Percentiles rank a stretch among this genome's conserved stretches.
These are phyloP conservation scores for Pseudomyrmex flavicornis DNA, from an alignment of 1,140 invertebrate genomes.

Conservation along the genomic window DNA sequence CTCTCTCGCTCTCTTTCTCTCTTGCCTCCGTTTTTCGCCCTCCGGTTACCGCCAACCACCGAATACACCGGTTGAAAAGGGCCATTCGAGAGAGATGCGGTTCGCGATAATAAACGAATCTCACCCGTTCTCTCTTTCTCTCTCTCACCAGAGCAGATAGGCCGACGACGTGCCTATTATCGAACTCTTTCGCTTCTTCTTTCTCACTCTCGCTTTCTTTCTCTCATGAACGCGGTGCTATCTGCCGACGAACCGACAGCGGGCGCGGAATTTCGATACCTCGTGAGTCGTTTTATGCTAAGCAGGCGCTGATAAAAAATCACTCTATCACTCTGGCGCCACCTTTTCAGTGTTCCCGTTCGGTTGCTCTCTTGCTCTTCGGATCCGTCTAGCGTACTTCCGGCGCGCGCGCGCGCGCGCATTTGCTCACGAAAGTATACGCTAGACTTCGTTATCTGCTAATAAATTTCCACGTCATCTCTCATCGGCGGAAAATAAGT, in stretches of 20 bases:
- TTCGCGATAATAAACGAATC: constrained; percentile 72
- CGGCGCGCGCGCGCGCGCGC: neutral
- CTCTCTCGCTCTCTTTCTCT: neutral
- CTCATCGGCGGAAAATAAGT: constrained; percentile 9
- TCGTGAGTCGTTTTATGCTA: constrained; percentile 45
- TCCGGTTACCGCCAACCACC: constrained; percentile 23
- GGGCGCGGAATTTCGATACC: constrained; percentile 17
- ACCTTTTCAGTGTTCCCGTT: constrained; percentile 36
- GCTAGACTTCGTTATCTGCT: constrained; percentile 31
- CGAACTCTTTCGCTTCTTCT: constrained; percentile 29
- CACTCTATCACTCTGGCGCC: constrained; percentile 31
- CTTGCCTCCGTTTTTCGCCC: constrained; percentile 27
- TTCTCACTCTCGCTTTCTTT: too few relatives aligned
- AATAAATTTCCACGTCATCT: constrained; percentile 49
- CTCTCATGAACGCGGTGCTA: constrained; percentile 3
- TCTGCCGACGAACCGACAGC: constrained; percentile 3
- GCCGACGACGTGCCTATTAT: constrained; percentile 65
- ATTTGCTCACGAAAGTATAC: constrained; percentile 44
- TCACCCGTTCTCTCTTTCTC: neutral
- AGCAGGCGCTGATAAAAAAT: constrained; percentile 40
- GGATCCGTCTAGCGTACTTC: neutral
- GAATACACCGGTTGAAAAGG: constrained; percentile 62
- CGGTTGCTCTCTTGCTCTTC: constrained; percentile 21
- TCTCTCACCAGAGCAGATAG: constrained; percentile 42
- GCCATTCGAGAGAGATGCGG: constrained; percentile 64